Evolutionary conservation across 1,140 invertebrate genomes (phyloP).

Genomic region (Rhynchophorus ferrugineus): DNA sequence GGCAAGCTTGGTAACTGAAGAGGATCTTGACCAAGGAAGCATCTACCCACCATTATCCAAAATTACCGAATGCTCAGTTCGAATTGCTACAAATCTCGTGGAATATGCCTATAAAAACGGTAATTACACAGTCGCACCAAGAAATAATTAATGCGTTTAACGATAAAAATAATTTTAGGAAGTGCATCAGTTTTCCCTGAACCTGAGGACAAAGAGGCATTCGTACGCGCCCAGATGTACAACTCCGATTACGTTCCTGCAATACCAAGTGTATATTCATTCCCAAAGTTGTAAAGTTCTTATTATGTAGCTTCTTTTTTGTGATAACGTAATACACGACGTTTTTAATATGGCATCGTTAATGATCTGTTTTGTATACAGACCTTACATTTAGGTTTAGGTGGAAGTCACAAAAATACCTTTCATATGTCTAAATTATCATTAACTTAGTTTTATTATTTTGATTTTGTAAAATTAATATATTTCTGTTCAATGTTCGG

Average conservation of each 20-base stretch:
- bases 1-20: constrained; percentile 73
- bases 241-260: constrained; percentile 62
- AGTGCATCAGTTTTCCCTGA: constrained; percentile 70
- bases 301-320: not conserved
- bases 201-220: constrained; percentile 64
- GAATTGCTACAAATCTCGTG: constrained; percentile 78
- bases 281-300: constrained; percentile 46
- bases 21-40: constrained; percentile 78
- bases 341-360: not conserved
- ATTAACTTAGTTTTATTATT: not conserved
- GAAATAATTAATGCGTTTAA: no score
- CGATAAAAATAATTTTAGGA: no score
- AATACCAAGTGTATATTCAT: constrained; percentile 58
- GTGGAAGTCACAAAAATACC: not conserved
- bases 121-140: no score
- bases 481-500: not conserved
- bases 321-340: not conserved
- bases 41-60: constrained; percentile 89
- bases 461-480: not conserved
- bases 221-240: constrained; percentile 76
- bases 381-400: not conserved
- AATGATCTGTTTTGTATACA: not conserved
- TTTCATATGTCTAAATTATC: no score
- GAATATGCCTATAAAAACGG: constrained; percentile 83
- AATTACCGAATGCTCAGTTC: constrained; percentile 81